Evolutionary conservation across 2,797 vertebrate genomes (phyloP).

Genomic region (Notolabrus celidotus): DNA sequence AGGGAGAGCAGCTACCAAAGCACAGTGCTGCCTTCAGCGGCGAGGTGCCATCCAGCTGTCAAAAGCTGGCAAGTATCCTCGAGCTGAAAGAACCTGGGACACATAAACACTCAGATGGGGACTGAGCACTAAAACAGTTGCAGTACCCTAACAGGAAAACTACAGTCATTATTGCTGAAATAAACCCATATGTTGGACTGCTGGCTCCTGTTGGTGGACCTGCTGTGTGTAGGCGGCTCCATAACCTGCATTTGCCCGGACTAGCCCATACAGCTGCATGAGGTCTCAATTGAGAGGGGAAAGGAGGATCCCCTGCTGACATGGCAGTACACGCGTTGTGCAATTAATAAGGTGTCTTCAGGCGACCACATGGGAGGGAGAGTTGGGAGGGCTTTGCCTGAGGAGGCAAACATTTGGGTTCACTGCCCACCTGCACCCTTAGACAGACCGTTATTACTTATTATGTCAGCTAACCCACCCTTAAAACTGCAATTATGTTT

Average conservation of each 20-base stretch:
- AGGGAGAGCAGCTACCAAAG: conserved; percentile 12
- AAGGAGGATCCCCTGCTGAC: conserved; percentile 73
- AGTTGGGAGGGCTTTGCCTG: conserved; percentile 14
- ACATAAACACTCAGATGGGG: neutral
- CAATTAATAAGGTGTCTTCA: conserved; percentile 68
- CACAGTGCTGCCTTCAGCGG: conserved; percentile 21
- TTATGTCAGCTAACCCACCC: conserved; percentile 31
- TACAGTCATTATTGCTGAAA: conserved; percentile 27
- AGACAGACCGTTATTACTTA: conserved; percentile 20
- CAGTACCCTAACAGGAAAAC: conserved; percentile 14
- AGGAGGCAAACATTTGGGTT: conserved; percentile 25
- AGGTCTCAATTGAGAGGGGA: conserved; percentile 68
- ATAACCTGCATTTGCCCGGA: conserved; percentile 49
- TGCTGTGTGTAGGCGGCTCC: conserved; percentile 41
- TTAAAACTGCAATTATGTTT: conserved; percentile 31
- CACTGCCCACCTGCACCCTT: conserved; percentile 32
- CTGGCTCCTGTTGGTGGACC: conserved; percentile 2
- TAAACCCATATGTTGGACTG: conserved; percentile 5
- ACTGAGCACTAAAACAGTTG: conserved; percentile 27
- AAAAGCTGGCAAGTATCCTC: conserved; percentile 16
- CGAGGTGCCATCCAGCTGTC: conserved; percentile 25
- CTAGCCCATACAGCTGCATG: conserved; percentile 59
- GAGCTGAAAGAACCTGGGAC: conserved; percentile 12
- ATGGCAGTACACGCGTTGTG: conserved; percentile 47
- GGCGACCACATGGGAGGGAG: conserved; percentile 13